Base-by-base conservation (phyloP, 2,113 vertebrate genomes). In the Callospermophilus lateralis region DNA sequence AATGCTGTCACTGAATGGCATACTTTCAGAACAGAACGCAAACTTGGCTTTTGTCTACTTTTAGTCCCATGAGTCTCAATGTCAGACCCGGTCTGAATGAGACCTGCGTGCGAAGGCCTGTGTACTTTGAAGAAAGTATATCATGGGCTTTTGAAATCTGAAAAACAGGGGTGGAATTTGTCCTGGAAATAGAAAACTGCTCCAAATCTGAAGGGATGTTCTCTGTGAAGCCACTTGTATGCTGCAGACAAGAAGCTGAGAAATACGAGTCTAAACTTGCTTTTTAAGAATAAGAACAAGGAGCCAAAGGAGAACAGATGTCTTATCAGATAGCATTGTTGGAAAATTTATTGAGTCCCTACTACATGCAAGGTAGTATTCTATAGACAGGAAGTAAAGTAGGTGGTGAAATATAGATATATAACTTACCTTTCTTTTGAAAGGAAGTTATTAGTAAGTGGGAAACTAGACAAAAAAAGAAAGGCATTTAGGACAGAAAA, bases 331-430 rank as follows among this genome's bases (percentile, higher is more conserved):
- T 93, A 61, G 6, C 58, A 78, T 11, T 90, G 74, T 89, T 72
- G 42, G 95, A 78, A 77, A 93, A 65, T 34, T 8, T 55, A 28
- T 63, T 65, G 90, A 73, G n/a, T 39, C 51, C 9, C 3, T 85
- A 77, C n/a, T 58, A 10, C 15, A 80, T 16, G 19, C 42, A 76
- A 84, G 30, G 16, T 42, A 22, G 24, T 19, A 6, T 61, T 88
- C 67, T 83, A 84, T 55, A 91, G 13, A 89, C 19, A 79, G 1
- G 28, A 39, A 68, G 91, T 72, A 83, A 90, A 92, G 61, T 7
- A 42, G 10, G 15, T 91, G 76, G 12, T 93, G 3, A 92, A 95
- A 87, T n/a, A n/a, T n/a, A n/a, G n/a, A n/a, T n/a, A n/a, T n/a
- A n/a, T n/a, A n/a, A 9, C 1, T 15, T 61, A 26, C 6, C 19